Evolutionary conservation across 2,113 vertebrate species (phyloP), one percentile per base, ranked within the genome.

Genomic region (Loxodonta africana): DNA sequence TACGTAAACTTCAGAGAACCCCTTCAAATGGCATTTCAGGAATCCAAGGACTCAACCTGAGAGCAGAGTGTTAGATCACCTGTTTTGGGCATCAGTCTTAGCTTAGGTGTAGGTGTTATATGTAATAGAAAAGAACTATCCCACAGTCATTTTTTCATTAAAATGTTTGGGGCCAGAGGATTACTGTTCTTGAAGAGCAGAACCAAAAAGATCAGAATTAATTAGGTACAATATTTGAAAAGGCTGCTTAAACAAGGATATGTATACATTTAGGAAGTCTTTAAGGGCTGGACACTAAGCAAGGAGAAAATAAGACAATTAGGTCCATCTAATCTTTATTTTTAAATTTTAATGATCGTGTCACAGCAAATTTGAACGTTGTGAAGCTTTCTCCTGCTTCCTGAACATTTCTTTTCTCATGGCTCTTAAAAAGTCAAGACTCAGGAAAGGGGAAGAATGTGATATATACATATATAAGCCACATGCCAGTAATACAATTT

Each of bases 271-370:
- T 76, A 94, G 78, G 48, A 92, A 90, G 28, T 85, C 57, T 37
- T 37, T 77, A n/a, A 78, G 4, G 7, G 9, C 41, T 95, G 44
- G 44, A 6, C 28, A 82, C 7, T 82, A 91, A 94, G 65, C 51
- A 44, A 92, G 84, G 12, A 80, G 91, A 95, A 84, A 60, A 67
- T 46, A 12, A 91, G 92, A 77, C 44, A 60, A 80, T 60, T 91
- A 73, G 80, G 46, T 92, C 37, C 26, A 37, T 69, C 44, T 88
- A 33, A 76, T 26, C 20, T 51, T 57, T 48, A 57, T 57, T 57
- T 57, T 57, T 15, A 88, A 92, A 67, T 81, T 84, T 46, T 89
- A 53, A 80, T 80, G 65, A 83, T 10, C 67, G 1, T 85, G 21
- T 69, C 33, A 65, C 4, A 88, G 74, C 60, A 94, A 60, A 77